Conservation (phyloP, 2,888 invertebrate species). For the Villa cingulata region DNA sequence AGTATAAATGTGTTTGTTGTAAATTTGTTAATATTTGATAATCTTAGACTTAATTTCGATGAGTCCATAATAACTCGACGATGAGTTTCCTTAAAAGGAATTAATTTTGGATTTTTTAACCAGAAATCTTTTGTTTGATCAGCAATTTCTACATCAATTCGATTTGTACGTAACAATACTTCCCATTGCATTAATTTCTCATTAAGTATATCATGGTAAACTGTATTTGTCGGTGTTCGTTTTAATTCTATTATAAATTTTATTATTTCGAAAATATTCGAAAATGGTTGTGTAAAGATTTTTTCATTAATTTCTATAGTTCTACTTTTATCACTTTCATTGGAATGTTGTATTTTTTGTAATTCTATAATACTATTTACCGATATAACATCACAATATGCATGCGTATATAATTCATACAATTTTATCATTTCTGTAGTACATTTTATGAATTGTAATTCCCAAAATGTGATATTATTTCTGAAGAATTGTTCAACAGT, state of each 20-base stretch:
- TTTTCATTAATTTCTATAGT: conserved; percentile 15
- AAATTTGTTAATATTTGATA: conserved; percentile 50
- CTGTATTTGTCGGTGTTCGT: too few species aligned
- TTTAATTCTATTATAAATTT: conserved; percentile 25
- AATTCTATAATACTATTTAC: conserved; percentile 56
- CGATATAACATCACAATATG: conserved; percentile 58
- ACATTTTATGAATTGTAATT: conserved; percentile 54
- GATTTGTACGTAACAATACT: conserved; percentile 23
- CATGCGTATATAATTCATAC: conserved; percentile 55
- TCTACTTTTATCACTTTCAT: too few species aligned
- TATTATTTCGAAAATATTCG: conserved; percentile 25
- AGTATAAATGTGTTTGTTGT: conserved; percentile 68
- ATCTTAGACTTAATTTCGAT: conserved; percentile 36
- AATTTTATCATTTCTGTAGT: conserved; percentile 57
- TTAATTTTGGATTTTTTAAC: conserved; percentile 32
- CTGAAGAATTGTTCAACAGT: conserved; percentile 56
- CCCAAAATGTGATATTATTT: conserved; percentile 49
- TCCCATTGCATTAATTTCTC: conserved; percentile 29
- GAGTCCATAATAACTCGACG: conserved; percentile 70
- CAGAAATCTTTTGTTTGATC: conserved; percentile 32
- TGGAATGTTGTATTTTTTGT: conserved; percentile 41
- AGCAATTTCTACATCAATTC: conserved; percentile 29
- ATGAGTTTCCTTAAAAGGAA: conserved; percentile 39
- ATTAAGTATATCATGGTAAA: too few species aligned
- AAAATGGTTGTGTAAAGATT: conserved; percentile 28